Base-by-base conservation (phyloP, 64 coral and sea anemone species). In the Stylophora pistillata region DNA sequence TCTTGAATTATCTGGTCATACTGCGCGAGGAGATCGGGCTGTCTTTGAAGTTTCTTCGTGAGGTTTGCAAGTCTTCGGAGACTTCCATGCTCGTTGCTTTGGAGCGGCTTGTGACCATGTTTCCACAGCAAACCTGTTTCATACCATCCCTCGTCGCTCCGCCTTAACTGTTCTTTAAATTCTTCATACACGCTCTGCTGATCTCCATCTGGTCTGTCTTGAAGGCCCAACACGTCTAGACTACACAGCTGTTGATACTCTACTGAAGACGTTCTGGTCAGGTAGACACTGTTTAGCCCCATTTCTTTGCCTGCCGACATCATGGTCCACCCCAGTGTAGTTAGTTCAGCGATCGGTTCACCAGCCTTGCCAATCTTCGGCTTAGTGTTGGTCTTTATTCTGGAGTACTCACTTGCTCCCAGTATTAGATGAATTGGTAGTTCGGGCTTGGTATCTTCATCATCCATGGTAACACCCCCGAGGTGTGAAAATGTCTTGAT, bases 191-290 rank as follows among this genome's bases (percentile, higher is more conserved):
- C 89, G 0, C 13, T 14, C 14, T 91, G 53, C 61, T 92, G 82
- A 77, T 86, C 83, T 0, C 83, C 83, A n/a, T 68, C 30, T 78
- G 73, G 69, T 58, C 73, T 85, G 74, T 92, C 90, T 21, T 86
- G 71, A 31, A 92, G 72, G 56, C 90, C 58, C 82, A 92, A 62
- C 20, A 92, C 74, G 37, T 92, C 74, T n/a, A 92, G 54, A 71
- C 56, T 92, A 29, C 90, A 92, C 13, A 92, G 66, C 83, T 92
- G 73, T 70, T 77, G 30, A 33, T 92, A 92, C 29, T 87, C 90
- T 16, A 32, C 32, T 1, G 57, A 28, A 1, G 83, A 86, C 20
- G 90, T 58, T 78, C 75, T 89, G 10, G 79, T 85, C 0, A 91
- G 58, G 89, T 76, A 91, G 27, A 64, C 23, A 28, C 57, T 91